Conservation (phyloP, 2,888 invertebrate genomes). For the Drosophila pegasa region DNA sequence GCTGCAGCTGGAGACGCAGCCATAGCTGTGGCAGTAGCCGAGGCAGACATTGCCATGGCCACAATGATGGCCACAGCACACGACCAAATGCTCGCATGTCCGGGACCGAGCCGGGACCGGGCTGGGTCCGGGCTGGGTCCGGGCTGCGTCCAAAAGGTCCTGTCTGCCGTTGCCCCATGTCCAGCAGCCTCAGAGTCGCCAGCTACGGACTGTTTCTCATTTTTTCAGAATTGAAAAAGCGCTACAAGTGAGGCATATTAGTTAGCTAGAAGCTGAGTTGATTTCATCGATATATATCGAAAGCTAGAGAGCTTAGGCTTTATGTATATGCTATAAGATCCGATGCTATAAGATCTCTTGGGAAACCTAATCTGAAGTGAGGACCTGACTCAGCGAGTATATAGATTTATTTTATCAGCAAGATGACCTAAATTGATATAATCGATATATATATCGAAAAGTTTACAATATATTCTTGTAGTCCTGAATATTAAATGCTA, state of each 20-base stretch:
- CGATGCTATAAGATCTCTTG: no score
- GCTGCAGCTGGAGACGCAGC: background rate
- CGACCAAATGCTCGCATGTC: constrained; percentile 57
- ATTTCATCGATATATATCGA: constrained; percentile 3
- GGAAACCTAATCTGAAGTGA: no score
- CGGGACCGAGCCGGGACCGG: background rate
- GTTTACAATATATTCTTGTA: no score
- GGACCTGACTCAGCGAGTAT: no score
- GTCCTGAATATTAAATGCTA: no score
- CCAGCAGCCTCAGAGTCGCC: constrained; percentile 6
- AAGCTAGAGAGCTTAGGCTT: background rate
- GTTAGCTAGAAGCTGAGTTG: background rate
- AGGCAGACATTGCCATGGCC: constrained; percentile 26
- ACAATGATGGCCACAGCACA: constrained; percentile 70
- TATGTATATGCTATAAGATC: no score
- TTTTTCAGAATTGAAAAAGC: background rate
- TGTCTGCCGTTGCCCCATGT: constrained; percentile 12
- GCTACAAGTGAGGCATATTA: background rate
- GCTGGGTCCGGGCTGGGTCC: constrained; percentile 3
- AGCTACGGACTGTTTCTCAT: constrained; percentile 1
- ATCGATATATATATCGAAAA: background rate
- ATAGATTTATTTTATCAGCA: no score
- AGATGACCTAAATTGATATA: background rate
- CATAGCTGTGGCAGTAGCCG: background rate
- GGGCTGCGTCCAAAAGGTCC: constrained; percentile 18